phyloP scores from a whole-genome alignment of 2,113 vertebrate genomes.

The Platysteira castanea region DNA sequence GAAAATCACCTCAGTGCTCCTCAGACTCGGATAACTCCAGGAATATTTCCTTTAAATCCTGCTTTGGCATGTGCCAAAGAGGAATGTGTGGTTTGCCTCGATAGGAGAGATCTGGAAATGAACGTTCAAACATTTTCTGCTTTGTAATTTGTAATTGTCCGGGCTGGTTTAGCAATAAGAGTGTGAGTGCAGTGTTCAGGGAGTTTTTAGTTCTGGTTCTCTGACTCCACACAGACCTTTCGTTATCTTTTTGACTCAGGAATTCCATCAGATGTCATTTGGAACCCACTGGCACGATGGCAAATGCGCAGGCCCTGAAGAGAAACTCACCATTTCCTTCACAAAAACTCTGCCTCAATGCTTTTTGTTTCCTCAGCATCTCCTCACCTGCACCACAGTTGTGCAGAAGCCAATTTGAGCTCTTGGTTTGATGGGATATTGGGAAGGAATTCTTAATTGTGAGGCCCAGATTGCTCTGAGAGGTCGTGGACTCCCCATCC shows the following conservation, averaged over 20 bases:
- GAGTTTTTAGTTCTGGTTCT: neutral
- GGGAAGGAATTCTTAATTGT: neutral
- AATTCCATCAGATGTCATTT: neutral
- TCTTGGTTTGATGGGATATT: neutral
- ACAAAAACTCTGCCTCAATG: neutral
- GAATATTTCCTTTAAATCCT: neutral
- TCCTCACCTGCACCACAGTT: neutral
- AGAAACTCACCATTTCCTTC: neutral
- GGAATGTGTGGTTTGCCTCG: constrained; percentile 18
- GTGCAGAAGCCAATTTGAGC: neutral
- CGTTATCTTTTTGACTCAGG: neutral
- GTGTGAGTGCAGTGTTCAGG: neutral
- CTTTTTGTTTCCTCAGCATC: neutral
- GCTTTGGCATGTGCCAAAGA: neutral
- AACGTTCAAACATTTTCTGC: neutral
- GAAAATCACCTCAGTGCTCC: neutral
- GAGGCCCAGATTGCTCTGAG: neutral
- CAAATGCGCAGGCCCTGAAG: neutral
- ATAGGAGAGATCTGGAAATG: constrained; percentile 14
- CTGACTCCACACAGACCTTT: neutral
- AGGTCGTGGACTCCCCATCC: neutral
- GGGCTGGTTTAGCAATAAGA: neutral
- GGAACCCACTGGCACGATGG: neutral
- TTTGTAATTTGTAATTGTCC: neutral
- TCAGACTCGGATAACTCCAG: neutral